Evolutionary conservation across 1,140 invertebrate genomes (phyloP).

Genomic region (Zaprionus ghesquierei): DNA sequence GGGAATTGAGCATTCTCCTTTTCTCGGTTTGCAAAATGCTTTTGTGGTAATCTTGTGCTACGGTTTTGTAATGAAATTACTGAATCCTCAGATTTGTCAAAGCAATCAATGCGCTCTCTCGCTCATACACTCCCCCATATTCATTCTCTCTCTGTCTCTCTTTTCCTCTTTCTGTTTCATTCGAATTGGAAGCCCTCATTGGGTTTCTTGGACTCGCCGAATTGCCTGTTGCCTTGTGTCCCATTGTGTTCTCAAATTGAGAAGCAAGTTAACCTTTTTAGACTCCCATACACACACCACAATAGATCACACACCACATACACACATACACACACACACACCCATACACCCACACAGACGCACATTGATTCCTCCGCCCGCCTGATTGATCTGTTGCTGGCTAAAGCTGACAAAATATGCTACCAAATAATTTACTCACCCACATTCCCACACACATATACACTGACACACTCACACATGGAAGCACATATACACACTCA

Average conservation of each 20-base stretch:
- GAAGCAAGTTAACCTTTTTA: conserved; percentile 30
- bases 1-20: conserved; percentile 46
- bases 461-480: background rate
- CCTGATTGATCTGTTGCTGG: conserved; percentile 16
- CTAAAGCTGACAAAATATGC: conserved; percentile 11
- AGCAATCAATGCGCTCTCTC: conserved; percentile 64
- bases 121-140: background rate
- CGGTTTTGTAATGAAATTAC: conserved; percentile 71
- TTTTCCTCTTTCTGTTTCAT: background rate
- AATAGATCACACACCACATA: background rate
- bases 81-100: conserved; percentile 70
- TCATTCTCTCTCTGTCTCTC: background rate
- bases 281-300: background rate
- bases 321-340: background rate
- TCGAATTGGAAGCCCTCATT: background rate
- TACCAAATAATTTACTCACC: conserved; percentile 12
- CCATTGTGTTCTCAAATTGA: conserved; percentile 23
- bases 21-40: conserved; percentile 17
- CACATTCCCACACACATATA: background rate
- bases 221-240: background rate
- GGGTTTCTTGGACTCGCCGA: conserved; percentile 1
- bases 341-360: background rate
- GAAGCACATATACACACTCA: background rate
- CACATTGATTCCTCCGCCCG: background rate
- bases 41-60: conserved; percentile 60